Base-by-base conservation (phyloP, 2,113 vertebrate species). In the Merops nubicus region DNA sequence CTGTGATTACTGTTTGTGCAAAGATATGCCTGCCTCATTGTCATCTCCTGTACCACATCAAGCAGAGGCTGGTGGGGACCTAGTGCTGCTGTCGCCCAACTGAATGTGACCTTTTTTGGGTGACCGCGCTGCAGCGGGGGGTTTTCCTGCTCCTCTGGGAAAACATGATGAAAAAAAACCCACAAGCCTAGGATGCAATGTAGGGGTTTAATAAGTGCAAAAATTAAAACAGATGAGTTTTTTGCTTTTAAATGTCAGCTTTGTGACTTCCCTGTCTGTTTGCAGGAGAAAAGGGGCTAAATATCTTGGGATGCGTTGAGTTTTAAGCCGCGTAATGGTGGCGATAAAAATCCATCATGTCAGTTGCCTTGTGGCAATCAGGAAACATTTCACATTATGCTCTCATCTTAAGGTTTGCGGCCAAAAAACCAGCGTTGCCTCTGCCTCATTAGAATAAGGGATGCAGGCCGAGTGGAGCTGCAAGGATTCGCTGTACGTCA, bases 11-110 rank as follows among this genome's bases (percentile, higher is more conserved):
- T 93, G 97, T 80, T 93, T 34, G 96, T 95, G 96, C 97, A 98
- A 96, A 97, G 97, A 99, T 98, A 98, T 98, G 98, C 97, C 98
- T 68, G 98, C 98, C 98, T 98, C 95, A 91, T 98, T 99, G 99
- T 99, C 99, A 99, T 96, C 96, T 99, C 97, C 93, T 47, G 97
- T 99, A 96, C 96, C 97, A 85, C 97, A 97, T 99, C 98, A 99
- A 98, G 96, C 93, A 51, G 57, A 81, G 94, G 97, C 96, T 96
- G 96, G 92, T 97, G 95, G 94, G 97, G 95, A 91, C 96, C 97
- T 87, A 84, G 91, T 73, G 36, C 83, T 97, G 96, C 96, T 97
- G 96, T 96, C 94, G 91, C 97, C 96, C 96, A 96, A 83, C 78
- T 91, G 93, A 96, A 64, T 79, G 85, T 98, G 98, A 98, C 97